A percentile compares a stretch with the other conserved stretches of the same genome.
Evolutionary conservation across 2,888 invertebrate genomes (phyloP).

Genomic region (Oligia latruncula): DNA sequence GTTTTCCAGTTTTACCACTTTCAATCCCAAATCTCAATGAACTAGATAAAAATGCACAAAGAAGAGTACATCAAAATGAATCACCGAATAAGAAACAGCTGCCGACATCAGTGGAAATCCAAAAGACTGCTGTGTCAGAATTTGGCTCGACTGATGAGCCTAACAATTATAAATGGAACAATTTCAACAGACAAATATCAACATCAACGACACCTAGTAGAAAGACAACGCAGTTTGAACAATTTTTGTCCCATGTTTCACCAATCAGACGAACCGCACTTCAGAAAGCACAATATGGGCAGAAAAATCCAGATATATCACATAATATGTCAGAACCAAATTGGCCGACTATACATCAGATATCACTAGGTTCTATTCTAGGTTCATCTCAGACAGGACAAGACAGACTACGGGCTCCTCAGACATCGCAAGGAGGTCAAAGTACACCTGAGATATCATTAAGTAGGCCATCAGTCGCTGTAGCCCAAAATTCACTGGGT

Average conservation of each 20-base stretch:
- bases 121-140: constrained; percentile 49
- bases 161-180: background rate
- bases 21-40: background rate
- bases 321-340: background rate
- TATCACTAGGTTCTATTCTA: too few relatives aligned
- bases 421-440: background rate
- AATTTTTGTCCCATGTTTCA: background rate
- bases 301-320: constrained; percentile 6
- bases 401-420: background rate
- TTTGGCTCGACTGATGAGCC: constrained; percentile 9
- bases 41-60: constrained; percentile 5
- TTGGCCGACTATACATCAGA: constrained; percentile 10
- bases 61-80: constrained; percentile 15
- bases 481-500: constrained; percentile 6
- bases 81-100: background rate
- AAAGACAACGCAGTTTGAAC: background rate
- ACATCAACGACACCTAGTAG: background rate
- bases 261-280: background rate
- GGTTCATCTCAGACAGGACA: background rate
- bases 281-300: background rate
- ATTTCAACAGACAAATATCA: constrained; percentile 11
- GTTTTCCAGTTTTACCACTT: constrained; percentile 13
- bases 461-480: background rate
- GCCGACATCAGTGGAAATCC: constrained; percentile 30
- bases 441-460: constrained; percentile 6